These are phyloP conservation scores for Marisa cornuarietis DNA, from an alignment of 1,140 invertebrate species.

Conservation along the genomic window DNA sequence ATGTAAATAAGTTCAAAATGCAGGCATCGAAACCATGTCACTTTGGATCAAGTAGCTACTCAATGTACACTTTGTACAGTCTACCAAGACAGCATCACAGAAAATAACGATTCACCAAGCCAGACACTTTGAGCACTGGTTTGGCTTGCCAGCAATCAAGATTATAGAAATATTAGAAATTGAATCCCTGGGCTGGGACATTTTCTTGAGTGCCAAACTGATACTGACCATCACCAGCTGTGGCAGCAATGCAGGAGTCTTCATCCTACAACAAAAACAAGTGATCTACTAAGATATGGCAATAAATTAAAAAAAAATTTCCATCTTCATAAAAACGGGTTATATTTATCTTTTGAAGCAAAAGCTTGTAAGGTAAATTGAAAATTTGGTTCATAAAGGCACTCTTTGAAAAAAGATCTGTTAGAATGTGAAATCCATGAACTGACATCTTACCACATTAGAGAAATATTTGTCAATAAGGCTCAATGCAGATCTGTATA, in stretches of 20 bases:
- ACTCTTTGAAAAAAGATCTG: not conserved
- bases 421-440: not conserved
- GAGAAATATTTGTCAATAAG: constrained; percentile 94
- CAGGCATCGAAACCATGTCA: no score
- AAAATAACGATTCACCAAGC: no score
- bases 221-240: constrained; percentile 1
- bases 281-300: not conserved
- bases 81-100: no score
- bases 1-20: no score
- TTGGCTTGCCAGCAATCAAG: no score
- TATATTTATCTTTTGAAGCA: no score
- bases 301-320: not conserved
- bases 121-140: no score
- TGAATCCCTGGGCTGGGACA: constrained; percentile 16
- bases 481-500: constrained; percentile 95
- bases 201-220: constrained; percentile 11
- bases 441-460: constrained; percentile 46
- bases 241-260: not conserved
- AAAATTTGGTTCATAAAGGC: no score
- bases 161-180: not conserved
- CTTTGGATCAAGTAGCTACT: no score
- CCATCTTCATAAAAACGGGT: not conserved
- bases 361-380: no score
- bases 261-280: not conserved
- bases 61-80: no score